These are phyloP conservation scores for Benitochromis conjunctus DNA, from an alignment of 2,113 vertebrate genomes.

Conservation along the genomic window DNA sequence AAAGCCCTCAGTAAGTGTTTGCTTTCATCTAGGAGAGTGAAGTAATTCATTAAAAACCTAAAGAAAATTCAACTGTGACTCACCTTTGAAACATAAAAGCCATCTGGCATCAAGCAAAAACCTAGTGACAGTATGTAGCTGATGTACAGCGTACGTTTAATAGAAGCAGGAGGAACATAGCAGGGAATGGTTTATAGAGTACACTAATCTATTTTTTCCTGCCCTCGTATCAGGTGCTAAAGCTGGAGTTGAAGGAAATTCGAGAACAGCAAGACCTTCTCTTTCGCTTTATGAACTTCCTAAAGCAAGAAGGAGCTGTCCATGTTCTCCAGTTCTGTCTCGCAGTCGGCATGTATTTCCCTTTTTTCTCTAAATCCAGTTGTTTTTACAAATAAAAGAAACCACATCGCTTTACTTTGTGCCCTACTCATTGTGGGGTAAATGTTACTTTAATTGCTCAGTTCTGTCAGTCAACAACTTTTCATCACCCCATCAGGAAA, in stretches of 20 bases:
- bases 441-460: background rate
- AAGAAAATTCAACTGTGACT: background rate
- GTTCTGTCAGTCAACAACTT: background rate
- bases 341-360: slow-evolving; percentile 81
- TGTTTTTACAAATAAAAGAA: background rate
- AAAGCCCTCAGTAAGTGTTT: slow-evolving; percentile 83
- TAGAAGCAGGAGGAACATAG: background rate
- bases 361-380: background rate
- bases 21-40: background rate
- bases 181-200: background rate
- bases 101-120: background rate
- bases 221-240: slow-evolving; percentile 79
- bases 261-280: slow-evolving; percentile 93
- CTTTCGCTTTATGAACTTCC: slow-evolving; percentile 98
- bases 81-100: background rate
- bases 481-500: background rate
- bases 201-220: background rate
- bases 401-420: background rate
- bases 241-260: slow-evolving; percentile 93
- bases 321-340: slow-evolving; percentile 96
- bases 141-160: background rate
- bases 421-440: background rate
- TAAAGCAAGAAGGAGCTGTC: slow-evolving; percentile 95
- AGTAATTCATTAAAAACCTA: background rate
- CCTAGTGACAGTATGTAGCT: background rate